Evolutionary conservation across 2,113 vertebrate species (phyloP).

Genomic region (Rhodinocichla rosea): DNA sequence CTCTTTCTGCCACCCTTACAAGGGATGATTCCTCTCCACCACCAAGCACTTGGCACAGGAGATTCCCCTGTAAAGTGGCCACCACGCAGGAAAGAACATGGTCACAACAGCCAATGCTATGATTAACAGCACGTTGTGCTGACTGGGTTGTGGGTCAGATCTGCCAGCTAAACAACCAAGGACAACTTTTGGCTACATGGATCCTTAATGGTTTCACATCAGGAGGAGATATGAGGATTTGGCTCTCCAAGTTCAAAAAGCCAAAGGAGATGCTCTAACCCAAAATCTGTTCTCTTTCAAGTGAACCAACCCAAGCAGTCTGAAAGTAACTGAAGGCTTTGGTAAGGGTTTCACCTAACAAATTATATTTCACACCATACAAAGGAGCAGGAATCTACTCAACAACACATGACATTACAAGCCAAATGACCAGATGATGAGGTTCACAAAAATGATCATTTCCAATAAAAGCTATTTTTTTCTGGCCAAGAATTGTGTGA

Average conservation of each 20-base stretch:
- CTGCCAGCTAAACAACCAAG: background rate
- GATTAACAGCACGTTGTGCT: background rate
- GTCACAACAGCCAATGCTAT: rapidly evolving
- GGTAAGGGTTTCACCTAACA: background rate
- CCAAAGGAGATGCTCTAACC: background rate
- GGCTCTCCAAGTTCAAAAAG: background rate
- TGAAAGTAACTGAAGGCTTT: background rate
- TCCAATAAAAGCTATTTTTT: background rate
- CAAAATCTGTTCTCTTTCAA: background rate
- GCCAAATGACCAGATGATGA: background rate
- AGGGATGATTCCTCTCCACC: background rate
- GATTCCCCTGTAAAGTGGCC: background rate
- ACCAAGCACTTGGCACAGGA: rapidly evolving
- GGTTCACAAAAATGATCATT: background rate
- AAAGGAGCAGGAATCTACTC: background rate
- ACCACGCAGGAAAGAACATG: rapidly evolving
- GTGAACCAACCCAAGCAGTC: background rate
- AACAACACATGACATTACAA: background rate
- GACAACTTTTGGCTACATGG: background rate
- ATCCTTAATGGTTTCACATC: background rate
- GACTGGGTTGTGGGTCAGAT: background rate
- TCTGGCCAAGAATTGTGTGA: background rate
- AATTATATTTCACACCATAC: background rate
- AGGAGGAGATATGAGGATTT: background rate
- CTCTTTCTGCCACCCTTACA: background rate